Base-by-base conservation (phyloP, 2,113 vertebrate species). In the Podilymbus podiceps region DNA sequence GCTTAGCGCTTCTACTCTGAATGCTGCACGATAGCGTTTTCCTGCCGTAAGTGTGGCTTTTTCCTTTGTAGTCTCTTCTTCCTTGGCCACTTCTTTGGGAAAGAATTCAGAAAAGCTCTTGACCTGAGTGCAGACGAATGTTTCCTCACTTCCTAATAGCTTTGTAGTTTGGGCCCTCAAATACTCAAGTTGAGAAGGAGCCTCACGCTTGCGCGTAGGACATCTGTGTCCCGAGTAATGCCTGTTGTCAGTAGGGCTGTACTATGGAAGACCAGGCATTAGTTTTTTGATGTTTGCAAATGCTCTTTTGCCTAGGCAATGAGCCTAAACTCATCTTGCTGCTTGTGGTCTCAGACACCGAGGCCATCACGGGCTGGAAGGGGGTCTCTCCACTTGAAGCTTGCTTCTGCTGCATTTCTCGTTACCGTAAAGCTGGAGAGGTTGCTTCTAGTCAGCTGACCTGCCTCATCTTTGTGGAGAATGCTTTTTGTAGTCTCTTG, bases 201-300 rank as follows among this genome's bases (percentile, higher is more conserved):
- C 46, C 42, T 88, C 24, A 6, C 0, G 0, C 25, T 85, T 69
- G 11, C 10, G 15, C 0, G 0, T 5, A 67, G 60, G 52, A 46
- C 5, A 22, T 46, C 12, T 40, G 14, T 1, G 1, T 72, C 21
- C 44, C 1, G 0, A 30, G 15, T 19, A 9, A 28, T 11, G n/a
- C 58, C 20, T 31, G 1, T 25, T 89, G 30, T 81, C 56, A 3
- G 0, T 35, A 56, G 52, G 20, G 17, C 67, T 79, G 38, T 53
- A 8, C 63, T 73, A 8, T 22, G 80, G 40, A 66, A 79, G 47
- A 90, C 4, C 16, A 49, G 33, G 5, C 1, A 2, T 49, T 56
- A 24, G 14, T 14, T 74, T 8, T 90, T 63, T 49, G 38, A 11
- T 52, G 20, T 49, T 73, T 60, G 6, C 7, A 44, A 42, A 14